phyloP scores from a whole-genome alignment of 2,888 invertebrate genomes.

The Leptinotarsa tumamoca region DNA sequence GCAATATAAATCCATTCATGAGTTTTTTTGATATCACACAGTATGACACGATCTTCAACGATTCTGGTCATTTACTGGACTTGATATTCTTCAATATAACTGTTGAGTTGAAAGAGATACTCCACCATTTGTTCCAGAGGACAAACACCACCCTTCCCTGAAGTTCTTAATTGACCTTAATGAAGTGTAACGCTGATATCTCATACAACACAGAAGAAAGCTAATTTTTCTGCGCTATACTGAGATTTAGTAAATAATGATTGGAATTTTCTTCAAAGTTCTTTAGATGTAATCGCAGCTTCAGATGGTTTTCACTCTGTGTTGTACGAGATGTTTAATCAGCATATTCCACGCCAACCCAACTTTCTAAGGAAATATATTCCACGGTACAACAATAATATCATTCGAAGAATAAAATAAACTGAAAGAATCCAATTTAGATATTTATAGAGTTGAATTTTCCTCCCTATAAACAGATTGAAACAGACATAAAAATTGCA shows the following conservation, averaged over 20 bases:
- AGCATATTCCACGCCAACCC: slow-evolving; percentile 18
- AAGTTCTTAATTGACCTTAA: not conserved
- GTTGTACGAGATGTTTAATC: slow-evolving; percentile 14
- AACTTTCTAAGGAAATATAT: slow-evolving; percentile 7
- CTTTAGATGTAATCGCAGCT: not conserved
- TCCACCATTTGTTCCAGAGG: too few species aligned
- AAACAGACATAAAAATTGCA: too few species aligned
- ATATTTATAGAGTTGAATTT: slow-evolving; percentile 15
- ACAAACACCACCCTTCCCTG: too few species aligned
- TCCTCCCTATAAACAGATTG: slow-evolving; percentile 9
- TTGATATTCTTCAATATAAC: not conserved
- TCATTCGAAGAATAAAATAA: slow-evolving; percentile 14
- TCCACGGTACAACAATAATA: not conserved
- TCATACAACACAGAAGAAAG: not conserved
- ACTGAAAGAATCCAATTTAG: slow-evolving; percentile 9
- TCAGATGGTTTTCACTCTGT: slow-evolving; percentile 12
- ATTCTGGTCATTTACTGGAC: too few species aligned
- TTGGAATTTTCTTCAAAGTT: too few species aligned
- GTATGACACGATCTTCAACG: not conserved
- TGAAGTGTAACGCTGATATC: not conserved
- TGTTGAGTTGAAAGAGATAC: too few species aligned
- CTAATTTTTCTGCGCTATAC: too few species aligned
- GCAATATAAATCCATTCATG: slow-evolving; percentile 1
- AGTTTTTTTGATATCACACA: not conserved
- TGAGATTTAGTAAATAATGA: too few species aligned